Conservation (phyloP, 2,797 vertebrate genomes). For the Parauchenoglanis punctatus region DNA sequence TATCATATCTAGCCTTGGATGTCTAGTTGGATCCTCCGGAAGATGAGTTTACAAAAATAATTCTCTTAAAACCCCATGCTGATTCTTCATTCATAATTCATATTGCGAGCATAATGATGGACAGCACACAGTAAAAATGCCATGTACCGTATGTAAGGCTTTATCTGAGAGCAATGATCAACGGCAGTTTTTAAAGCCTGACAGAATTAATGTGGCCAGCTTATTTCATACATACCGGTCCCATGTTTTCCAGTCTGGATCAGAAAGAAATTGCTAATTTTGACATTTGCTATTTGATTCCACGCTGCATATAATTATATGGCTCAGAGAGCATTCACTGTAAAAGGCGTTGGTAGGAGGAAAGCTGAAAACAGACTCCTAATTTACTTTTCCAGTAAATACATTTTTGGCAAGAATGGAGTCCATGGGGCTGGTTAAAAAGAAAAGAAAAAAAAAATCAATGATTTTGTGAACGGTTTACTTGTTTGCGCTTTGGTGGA, state of each 20-base stretch:
- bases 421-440: neutral
- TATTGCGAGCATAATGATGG: neutral
- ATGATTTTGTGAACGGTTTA: neutral
- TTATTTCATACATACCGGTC: neutral
- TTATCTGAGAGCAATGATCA: neutral
- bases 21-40: neutral
- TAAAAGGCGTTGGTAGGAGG: neutral
- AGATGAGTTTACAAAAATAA: neutral
- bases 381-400: neutral
- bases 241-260: neutral
- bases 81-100: neutral
- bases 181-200: neutral
- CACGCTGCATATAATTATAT: neutral
- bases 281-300: neutral
- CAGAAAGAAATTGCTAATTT: neutral
- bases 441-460: neutral
- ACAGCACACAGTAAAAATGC: neutral
- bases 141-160: neutral
- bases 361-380: neutral
- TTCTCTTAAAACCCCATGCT: neutral
- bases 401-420: neutral
- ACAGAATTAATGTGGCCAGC: neutral
- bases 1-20: neutral
- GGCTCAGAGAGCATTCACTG: neutral
- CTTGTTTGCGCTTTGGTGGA: neutral